Percentiles rank a stretch among this genome's conserved stretches.
These are phyloP conservation scores for Polyploca ridens DNA, from an alignment of 2,888 invertebrate genomes.

Conservation along the genomic window DNA sequence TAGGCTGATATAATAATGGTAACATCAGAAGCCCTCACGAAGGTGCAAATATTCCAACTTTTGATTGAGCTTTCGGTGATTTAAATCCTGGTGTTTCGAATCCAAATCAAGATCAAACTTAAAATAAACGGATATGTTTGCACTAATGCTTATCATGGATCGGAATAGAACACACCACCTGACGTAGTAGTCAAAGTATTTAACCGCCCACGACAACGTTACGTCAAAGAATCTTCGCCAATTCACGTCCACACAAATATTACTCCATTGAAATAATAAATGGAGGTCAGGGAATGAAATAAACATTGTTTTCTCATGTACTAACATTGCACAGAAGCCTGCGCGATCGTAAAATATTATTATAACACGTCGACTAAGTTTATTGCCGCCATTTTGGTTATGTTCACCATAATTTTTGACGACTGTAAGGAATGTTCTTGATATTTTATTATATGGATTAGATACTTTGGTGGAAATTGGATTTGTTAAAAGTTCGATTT, in stretches of 20 bases:
- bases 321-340: constrained; percentile 8
- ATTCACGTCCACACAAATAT: background rate
- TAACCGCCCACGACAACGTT: too few relatives aligned
- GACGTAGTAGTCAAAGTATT: too few relatives aligned
- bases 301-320: constrained; percentile 1
- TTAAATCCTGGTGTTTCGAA: too few relatives aligned
- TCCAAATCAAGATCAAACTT: too few relatives aligned
- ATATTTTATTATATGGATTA: background rate
- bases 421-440: background rate
- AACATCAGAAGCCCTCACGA: too few relatives aligned
- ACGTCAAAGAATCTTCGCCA: too few relatives aligned
- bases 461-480: background rate
- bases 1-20: too few relatives aligned
- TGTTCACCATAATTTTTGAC: constrained; percentile 7
- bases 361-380: constrained; percentile 11
- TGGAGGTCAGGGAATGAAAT: constrained; percentile 4
- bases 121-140: too few relatives aligned
- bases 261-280: constrained; percentile 13
- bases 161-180: too few relatives aligned
- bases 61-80: too few relatives aligned
- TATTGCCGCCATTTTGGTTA: constrained; percentile 11
- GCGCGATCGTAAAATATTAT: constrained; percentile 9
- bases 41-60: too few relatives aligned
- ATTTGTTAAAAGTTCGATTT: background rate
- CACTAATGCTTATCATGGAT: too few relatives aligned